Percentiles rank a stretch among this genome's conserved stretches.
phyloP scores from a whole-genome alignment of 2,113 vertebrate species.

The Phalacrocorax carbo region DNA sequence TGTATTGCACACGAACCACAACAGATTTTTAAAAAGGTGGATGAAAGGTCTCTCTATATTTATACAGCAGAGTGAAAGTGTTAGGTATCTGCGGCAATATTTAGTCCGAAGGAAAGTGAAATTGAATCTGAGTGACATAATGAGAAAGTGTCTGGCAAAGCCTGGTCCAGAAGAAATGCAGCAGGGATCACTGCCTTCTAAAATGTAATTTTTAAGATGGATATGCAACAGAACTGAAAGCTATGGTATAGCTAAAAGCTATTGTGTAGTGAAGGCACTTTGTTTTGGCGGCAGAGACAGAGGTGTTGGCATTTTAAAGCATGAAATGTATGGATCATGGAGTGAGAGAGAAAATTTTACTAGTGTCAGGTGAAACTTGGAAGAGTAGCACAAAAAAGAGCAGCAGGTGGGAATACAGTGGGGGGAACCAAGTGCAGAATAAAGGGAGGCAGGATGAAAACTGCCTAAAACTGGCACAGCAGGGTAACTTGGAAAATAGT shows the following conservation, averaged over 20 bases:
- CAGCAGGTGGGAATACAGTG: fast-evolving
- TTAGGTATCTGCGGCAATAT: slow-evolving; percentile 22
- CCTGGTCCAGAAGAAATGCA: background rate
- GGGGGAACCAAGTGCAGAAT: background rate
- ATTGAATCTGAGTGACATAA: slow-evolving; percentile 48
- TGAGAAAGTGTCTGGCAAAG: background rate
- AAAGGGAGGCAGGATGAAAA: background rate
- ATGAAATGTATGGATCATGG: background rate
- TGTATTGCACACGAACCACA: background rate
- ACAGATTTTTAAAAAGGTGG: background rate
- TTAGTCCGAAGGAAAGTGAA: slow-evolving; percentile 12
- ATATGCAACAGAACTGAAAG: background rate
- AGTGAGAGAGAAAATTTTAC: background rate
- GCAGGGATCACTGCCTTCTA: background rate
- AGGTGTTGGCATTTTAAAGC: background rate
- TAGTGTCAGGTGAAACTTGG: background rate
- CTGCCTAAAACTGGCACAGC: background rate
- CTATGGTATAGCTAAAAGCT: background rate
- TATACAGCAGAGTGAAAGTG: background rate
- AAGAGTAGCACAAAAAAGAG: background rate
- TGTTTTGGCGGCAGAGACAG: background rate
- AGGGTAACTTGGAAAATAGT: background rate
- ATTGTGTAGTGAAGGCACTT: background rate
- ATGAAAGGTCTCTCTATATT: slow-evolving; percentile 49
- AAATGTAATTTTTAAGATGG: background rate